phyloP scores from a whole-genome alignment of 2,888 invertebrate genomes.

The Xestia sexstrigata region DNA sequence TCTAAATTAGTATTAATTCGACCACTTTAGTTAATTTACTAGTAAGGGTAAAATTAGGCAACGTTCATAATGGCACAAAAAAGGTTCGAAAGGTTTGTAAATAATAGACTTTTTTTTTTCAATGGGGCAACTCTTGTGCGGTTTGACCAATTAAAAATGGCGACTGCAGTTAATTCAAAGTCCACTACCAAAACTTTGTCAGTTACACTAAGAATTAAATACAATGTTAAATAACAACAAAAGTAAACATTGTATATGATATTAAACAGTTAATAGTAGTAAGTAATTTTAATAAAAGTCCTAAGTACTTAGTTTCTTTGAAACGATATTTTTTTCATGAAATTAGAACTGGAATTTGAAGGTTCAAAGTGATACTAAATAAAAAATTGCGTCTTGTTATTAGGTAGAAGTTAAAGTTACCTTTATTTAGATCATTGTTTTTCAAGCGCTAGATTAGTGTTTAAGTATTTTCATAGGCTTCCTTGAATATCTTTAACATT shows the following conservation, averaged over 20 bases:
- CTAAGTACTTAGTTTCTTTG: background rate
- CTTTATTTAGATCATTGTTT: slow-evolving; percentile 14
- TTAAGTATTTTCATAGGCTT: background rate
- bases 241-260: background rate
- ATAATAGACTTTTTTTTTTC: slow-evolving; percentile 38
- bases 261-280: background rate
- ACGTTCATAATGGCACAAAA: slow-evolving; percentile 3
- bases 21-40: slow-evolving; percentile 17
- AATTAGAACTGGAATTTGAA: background rate
- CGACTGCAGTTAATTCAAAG: slow-evolving; percentile 25
- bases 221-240: background rate
- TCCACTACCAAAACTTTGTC: background rate
- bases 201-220: background rate
- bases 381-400: background rate
- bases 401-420: slow-evolving; percentile 24
- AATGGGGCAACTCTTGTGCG: slow-evolving; percentile 19
- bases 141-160: slow-evolving; percentile 31
- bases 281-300: background rate
- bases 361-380: slow-evolving; percentile 29
- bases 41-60: slow-evolving; percentile 15
- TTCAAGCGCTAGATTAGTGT: slow-evolving; percentile 11
- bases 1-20: slow-evolving; percentile 63
- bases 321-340: background rate
- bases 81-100: slow-evolving; percentile 32
- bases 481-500: background rate